Base-by-base conservation (phyloP, 2,797 vertebrate genomes). In the Pseudochaenichthys georgianus region DNA sequence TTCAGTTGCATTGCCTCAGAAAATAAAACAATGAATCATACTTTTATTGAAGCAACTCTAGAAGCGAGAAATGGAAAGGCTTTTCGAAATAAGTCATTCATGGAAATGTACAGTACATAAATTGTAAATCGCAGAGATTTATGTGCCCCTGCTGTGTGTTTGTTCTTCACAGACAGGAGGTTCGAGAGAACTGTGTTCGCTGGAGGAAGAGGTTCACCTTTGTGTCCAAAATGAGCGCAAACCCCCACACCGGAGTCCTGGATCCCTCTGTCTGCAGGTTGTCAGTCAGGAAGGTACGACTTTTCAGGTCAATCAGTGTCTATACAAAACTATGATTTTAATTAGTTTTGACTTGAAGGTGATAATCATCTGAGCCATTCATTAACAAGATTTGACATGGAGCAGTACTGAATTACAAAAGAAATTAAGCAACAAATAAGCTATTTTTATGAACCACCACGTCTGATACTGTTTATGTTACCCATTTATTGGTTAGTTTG, bases 221-320 rank as follows among this genome's bases (percentile, higher is more conserved):
- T 21, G 93, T 98, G 78, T 99, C 97, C 58, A 99, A 99, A 79
- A 98, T 99, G 97, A 99, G 97, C 12, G 97, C 97, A 86, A 99
- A 97, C 91, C 96, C 97, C 0, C 95, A 97, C 89, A 99, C 98
- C 0, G 98, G 97, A 3, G 96, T 99, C 72, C 95, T 99, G 93
- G 98, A 99, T 76, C 97, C 97, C 13, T 98, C 97, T 4, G 47
- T 97, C 91, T 99, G 97, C 94, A 94, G 98, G 6, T 96, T 99
- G 31, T 99, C 98, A 0, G 97, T 99, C 77, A 94, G 98, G 58
- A 99, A 99, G 96, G 98, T 98, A 88, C 10, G 60, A 93, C n/a
- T 21, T 45, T 19, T 8, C 47, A 13, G 3, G n/a, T 60, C 28
- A 64, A 3, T 51, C 43, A 5, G 0, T 19, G 47, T 46, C 2